Conservation (phyloP, 2,888 invertebrate genomes). For the Euplexia lucipara region DNA sequence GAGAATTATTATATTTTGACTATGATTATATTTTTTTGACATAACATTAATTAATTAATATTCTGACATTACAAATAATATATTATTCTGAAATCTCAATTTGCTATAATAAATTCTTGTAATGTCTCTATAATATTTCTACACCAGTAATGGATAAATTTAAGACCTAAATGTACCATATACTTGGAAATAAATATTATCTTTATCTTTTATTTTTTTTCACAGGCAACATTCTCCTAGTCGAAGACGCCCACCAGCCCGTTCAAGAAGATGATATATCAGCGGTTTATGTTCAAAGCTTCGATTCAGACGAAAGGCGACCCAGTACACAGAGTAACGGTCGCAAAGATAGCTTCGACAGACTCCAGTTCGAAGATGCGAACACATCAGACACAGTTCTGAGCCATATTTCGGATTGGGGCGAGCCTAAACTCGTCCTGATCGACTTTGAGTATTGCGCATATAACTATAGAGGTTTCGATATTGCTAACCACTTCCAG, state of each 20-base stretch:
- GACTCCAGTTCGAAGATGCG: constrained; percentile 73
- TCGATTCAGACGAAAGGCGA: constrained; percentile 41
- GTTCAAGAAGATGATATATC: constrained; percentile 72
- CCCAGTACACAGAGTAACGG: constrained; percentile 13
- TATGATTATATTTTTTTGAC: too few species aligned
- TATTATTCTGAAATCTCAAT: too few species aligned
- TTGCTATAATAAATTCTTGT: too few species aligned
- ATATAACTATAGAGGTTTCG: constrained; percentile 97
- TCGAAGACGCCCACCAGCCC: constrained; percentile 77
- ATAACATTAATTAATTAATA: too few species aligned
- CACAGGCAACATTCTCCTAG: constrained; percentile 90
- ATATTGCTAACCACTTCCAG: constrained; percentile 98
- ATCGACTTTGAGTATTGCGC: constrained; percentile 99
- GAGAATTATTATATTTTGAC: too few species aligned
- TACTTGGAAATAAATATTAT: too few species aligned
- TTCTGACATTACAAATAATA: too few species aligned
- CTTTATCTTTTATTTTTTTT: not conserved
- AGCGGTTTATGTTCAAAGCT: constrained; percentile 68
- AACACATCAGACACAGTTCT: constrained; percentile 81
- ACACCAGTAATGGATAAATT: too few species aligned
- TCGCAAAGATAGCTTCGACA: constrained; percentile 63
- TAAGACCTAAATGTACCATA: too few species aligned
- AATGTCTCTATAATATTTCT: too few species aligned
- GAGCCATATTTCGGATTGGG: constrained; percentile 78
- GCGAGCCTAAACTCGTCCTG: constrained; percentile 93